phyloP scores from a whole-genome alignment of 2,113 vertebrate species.

The Macroglossus sobrinus region DNA sequence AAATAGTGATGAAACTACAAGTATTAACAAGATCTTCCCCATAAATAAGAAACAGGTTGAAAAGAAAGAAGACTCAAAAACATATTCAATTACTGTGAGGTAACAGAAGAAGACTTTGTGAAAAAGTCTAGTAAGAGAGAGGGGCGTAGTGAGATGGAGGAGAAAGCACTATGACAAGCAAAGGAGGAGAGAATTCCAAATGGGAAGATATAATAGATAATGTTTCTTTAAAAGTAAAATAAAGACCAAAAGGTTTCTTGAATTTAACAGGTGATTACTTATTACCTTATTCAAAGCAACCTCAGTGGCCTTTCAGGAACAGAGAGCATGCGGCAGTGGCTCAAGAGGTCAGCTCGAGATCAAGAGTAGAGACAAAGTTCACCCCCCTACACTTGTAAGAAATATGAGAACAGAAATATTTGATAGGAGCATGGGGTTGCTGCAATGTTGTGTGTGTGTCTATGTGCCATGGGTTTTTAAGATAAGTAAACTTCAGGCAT shows the following conservation, averaged over 20 bases:
- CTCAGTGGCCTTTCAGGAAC: background rate
- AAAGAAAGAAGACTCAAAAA: background rate
- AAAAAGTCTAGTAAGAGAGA: background rate
- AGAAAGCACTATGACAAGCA: background rate
- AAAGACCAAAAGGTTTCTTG: background rate
- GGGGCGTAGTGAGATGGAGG: background rate
- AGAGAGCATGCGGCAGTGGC: background rate
- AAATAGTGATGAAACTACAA: background rate
- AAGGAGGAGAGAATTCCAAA: background rate
- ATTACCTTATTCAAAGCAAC: background rate
- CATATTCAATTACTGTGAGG: background rate
- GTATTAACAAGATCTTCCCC: background rate
- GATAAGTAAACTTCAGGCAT: background rate
- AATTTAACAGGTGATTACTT: background rate
- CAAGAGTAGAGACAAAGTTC: background rate
- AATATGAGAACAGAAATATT: background rate
- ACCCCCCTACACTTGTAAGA: background rate
- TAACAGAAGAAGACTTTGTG: background rate
- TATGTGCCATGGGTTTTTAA: background rate
- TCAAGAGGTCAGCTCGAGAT: background rate
- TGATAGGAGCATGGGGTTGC: background rate
- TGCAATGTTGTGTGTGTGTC: background rate
- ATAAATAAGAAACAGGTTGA: background rate
- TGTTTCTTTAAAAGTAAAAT: background rate
- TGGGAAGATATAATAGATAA: background rate